phyloP scores from a whole-genome alignment of 1,140 invertebrate genomes.

The Whitmania pigra region DNA sequence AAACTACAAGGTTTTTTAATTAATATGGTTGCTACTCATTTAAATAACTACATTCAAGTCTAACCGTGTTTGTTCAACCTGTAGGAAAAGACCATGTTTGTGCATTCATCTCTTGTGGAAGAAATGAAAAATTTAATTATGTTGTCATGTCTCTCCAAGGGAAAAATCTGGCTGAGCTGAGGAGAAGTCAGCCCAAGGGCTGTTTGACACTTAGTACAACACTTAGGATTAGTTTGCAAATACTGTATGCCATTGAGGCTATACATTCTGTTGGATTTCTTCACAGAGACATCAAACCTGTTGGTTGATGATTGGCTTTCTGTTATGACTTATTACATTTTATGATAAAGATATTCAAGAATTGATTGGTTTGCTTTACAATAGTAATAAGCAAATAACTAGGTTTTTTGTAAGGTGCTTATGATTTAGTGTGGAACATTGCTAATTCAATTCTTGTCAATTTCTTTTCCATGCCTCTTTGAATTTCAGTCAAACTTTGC shows the following conservation, averaged over 20 bases:
- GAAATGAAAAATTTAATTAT: slow-evolving; percentile 98
- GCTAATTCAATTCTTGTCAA: neutral
- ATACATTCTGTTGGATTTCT: slow-evolving; percentile 98
- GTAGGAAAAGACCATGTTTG: slow-evolving; percentile 86
- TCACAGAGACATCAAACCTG: slow-evolving; percentile 96
- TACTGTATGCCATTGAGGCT: slow-evolving; percentile 87
- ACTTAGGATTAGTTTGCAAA: slow-evolving; percentile 83
- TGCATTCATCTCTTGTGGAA: slow-evolving; percentile 92
- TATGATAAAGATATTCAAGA: too few species aligned
- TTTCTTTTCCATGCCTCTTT: neutral
- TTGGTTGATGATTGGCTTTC: slow-evolving; percentile 45
- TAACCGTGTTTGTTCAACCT: slow-evolving; percentile 8
- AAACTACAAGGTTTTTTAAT: slow-evolving; percentile 59
- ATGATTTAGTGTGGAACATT: neutral
- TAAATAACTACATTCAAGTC: neutral
- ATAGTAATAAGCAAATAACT: too few species aligned
- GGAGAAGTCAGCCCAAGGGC: slow-evolving; percentile 80
- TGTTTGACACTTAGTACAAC: slow-evolving; percentile 94
- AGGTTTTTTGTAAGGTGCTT: neutral
- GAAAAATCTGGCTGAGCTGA: slow-evolving; percentile 88
- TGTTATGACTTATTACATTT: neutral
- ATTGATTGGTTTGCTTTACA: too few species aligned
- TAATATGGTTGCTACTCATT: neutral
- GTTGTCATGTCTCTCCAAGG: slow-evolving; percentile 99
- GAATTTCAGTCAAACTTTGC: slow-evolving; percentile 87